Evolutionary conservation across 2,113 vertebrate genomes (phyloP).

Genomic region (Pristiophorus japonicus): DNA sequence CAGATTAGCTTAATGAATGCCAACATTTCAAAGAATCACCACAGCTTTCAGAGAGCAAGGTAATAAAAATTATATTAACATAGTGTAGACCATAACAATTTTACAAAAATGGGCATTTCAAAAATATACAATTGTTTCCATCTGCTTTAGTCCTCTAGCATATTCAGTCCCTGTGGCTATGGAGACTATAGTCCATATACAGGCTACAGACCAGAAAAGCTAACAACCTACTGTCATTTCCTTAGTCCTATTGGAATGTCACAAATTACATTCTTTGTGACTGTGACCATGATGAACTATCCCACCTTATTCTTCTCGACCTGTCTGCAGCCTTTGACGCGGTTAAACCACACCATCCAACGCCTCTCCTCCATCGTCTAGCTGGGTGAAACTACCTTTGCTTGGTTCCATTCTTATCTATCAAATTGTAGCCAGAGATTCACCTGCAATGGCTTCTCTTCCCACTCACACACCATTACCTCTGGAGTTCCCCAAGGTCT

Average conservation of each 20-base stretch:
- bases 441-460: too few relatives aligned
- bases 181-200: background rate
- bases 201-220: background rate
- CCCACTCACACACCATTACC: too few relatives aligned
- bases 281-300: too few relatives aligned
- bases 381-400: too few relatives aligned
- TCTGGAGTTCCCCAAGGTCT: too few relatives aligned
- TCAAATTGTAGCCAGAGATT: too few relatives aligned
- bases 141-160: background rate
- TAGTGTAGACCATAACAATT: background rate
- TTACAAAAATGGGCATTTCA: background rate
- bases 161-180: background rate
- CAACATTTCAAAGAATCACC: background rate
- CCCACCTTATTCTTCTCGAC: too few relatives aligned
- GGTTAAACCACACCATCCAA: too few relatives aligned
- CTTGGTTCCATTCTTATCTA: too few relatives aligned
- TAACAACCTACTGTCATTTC: background rate
- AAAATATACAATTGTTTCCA: conserved; percentile 7
- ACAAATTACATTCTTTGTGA: too few relatives aligned
- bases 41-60: background rate
- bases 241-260: background rate
- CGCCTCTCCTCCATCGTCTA: too few relatives aligned
- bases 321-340: too few relatives aligned
- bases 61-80: background rate
- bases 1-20: background rate